These are phyloP conservation scores for Ascaphus truei DNA, from an alignment of 2,113 vertebrate species.

Conservation along the genomic window DNA sequence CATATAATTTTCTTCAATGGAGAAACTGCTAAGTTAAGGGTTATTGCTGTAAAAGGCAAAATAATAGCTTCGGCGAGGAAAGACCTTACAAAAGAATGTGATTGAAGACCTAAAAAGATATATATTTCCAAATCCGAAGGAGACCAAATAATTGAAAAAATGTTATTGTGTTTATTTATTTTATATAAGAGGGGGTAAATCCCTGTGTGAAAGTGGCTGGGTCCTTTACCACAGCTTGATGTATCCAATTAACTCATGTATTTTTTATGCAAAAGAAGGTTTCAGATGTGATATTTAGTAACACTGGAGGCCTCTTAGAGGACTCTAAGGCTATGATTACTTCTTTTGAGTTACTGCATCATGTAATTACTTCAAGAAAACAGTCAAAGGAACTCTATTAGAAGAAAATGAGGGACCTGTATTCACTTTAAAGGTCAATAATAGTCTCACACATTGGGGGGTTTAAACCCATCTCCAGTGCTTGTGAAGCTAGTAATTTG, in stretches of 20 bases:
- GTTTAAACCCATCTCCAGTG: constrained; percentile 60
- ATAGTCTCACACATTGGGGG: constrained; percentile 55
- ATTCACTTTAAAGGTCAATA: constrained; percentile 62
- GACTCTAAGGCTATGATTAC: constrained; percentile 58
- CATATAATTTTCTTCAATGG: not conserved
- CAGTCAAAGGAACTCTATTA: constrained; percentile 64
- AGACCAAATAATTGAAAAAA: constrained; percentile 35
- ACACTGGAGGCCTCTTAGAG: constrained; percentile 64
- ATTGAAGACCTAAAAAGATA: not conserved
- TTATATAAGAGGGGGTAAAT: constrained; percentile 44
- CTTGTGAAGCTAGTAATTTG: constrained; percentile 63
- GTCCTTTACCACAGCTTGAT: constrained; percentile 55
- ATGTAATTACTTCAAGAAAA: constrained; percentile 68
- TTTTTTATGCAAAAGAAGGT: constrained; percentile 52
- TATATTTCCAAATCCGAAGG: not conserved
- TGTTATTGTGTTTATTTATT: constrained; percentile 45
- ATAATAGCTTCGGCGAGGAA: not conserved
- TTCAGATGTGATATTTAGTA: constrained; percentile 50
- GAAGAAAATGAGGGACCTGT: constrained; percentile 59
- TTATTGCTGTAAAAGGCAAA: constrained; percentile 13
- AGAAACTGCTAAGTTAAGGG: not conserved
- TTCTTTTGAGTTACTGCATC: constrained; percentile 58
- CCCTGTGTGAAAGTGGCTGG: constrained; percentile 46
- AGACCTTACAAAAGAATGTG: not conserved
- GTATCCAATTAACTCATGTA: constrained; percentile 55